phyloP scores from a whole-genome alignment of 1,140 invertebrate species.

The Orchestia grillus region DNA sequence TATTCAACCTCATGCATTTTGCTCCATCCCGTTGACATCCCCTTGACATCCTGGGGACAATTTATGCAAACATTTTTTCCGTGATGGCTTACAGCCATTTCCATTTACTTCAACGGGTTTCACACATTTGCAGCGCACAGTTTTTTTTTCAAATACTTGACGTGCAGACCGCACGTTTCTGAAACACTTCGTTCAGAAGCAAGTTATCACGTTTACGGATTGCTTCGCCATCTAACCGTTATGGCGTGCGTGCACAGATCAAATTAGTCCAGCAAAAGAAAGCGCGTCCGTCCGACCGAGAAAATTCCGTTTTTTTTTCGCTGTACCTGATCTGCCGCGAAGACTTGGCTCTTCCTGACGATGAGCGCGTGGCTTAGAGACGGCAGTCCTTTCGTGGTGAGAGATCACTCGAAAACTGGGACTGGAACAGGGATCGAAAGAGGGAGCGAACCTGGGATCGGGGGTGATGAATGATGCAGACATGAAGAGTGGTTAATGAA shows the following conservation, averaged over 20 bases:
- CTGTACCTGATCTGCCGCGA: neutral
- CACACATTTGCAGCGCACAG: neutral
- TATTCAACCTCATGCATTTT: too few relatives aligned
- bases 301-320: neutral
- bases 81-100: too few relatives aligned
- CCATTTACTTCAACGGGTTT: too few relatives aligned
- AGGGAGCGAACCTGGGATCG: too few relatives aligned
- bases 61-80: too few relatives aligned
- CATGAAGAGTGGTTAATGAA: too few relatives aligned
- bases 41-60: too few relatives aligned
- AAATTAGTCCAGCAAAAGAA: neutral
- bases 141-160: neutral
- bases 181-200: neutral
- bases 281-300: neutral
- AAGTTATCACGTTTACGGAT: neutral
- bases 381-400: neutral
- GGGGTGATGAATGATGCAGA: too few relatives aligned
- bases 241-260: neutral
- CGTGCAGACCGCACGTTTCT: neutral
- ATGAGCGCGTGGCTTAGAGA: neutral
- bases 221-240: neutral
- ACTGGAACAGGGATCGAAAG: neutral
- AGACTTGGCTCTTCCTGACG: neutral
- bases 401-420: neutral
- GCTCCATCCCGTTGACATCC: too few relatives aligned